Base-by-base conservation (phyloP, 2,113 vertebrate genomes). In the Morone chrysops region DNA sequence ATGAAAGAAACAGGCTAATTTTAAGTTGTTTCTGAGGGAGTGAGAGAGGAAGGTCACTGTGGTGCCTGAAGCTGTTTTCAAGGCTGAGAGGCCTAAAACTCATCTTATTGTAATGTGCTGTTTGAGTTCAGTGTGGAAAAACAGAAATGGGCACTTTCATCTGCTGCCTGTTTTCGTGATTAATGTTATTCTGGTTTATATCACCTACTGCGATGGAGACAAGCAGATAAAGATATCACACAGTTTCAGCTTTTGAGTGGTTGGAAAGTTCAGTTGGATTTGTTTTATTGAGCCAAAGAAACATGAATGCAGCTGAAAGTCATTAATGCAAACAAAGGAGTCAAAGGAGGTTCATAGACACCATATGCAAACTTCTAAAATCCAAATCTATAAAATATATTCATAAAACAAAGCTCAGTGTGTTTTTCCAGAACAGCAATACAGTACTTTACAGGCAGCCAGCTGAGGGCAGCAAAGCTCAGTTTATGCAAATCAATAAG, bases 391-490 rank as follows among this genome's bases (percentile, higher is more conserved):
- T 8, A 8, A 14, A 14, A 5, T 13, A 0, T 7, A 10, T 36
- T 16, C 10, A 43, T 4, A 4, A 18, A 56, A 38, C 22, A 43
- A 66, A 61, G 5, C 4, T 18, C 3, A 38, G 0, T 11, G 2
- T 25, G 13, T 2, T 43, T 66, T 13, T 51, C 4, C 1, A 0
- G 8, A 4, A 41, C n/a, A 31, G 6, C 12, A 63, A 1, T 1
- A 20, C 3, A 56, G 45, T 50, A 8, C 60, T 40, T 14, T 7
- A n/a, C 16, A 4, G 4, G 5, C 51, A 18, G 70, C 80, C 89
- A 81, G 17, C 8, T 17, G 88, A 75, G 82, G 86, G 91, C 82
- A 86, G 73, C 76, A 86, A 38, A 80, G 36, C 38, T 38, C 12
- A 62, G 3, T 8, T 54, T 65, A 5, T 59, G 9, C 17, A 22